Conservation (phyloP, 1,140 invertebrate genomes). For the Drosophila kanapiae region DNA sequence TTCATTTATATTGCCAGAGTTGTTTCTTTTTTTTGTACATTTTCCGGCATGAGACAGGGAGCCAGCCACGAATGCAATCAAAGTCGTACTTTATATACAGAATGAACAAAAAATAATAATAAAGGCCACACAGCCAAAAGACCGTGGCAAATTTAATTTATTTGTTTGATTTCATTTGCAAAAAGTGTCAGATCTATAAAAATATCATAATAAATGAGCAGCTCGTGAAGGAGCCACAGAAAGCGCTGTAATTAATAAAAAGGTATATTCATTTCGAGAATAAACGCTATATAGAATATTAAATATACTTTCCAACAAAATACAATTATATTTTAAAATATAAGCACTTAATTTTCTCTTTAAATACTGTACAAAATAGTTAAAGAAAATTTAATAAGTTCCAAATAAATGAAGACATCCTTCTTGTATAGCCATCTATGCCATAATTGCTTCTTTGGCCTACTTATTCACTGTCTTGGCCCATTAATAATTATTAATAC, state of each 20-base stretch:
- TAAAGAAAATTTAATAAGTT: neutral
- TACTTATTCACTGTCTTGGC: conserved; percentile 16
- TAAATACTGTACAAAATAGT: neutral
- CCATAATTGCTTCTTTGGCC: neutral
- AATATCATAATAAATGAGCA: conserved; percentile 46
- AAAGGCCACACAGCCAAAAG: conserved; percentile 39
- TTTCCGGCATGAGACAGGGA: conserved; percentile 48
- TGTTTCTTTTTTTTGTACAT: conserved; percentile 29
- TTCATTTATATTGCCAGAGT: conserved; percentile 29
- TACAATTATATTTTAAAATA: neutral
- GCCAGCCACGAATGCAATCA: conserved; percentile 33
- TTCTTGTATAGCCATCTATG: too few species aligned
- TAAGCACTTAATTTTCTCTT: too few species aligned
- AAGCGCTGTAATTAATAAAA: neutral
- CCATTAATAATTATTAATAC: conserved; percentile 53
- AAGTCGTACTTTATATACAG: conserved; percentile 51
- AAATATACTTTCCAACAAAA: neutral
- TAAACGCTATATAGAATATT: neutral
- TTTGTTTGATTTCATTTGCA: conserved; percentile 65
- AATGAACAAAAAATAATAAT: conserved; percentile 16
- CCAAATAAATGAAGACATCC: neutral
- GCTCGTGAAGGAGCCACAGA: neutral
- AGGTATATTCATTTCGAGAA: neutral
- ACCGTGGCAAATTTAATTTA: conserved; percentile 69
- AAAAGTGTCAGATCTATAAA: conserved; percentile 37